Evolutionary conservation across 2,888 invertebrate species (phyloP).

Genomic region (Spodoptera picta): DNA sequence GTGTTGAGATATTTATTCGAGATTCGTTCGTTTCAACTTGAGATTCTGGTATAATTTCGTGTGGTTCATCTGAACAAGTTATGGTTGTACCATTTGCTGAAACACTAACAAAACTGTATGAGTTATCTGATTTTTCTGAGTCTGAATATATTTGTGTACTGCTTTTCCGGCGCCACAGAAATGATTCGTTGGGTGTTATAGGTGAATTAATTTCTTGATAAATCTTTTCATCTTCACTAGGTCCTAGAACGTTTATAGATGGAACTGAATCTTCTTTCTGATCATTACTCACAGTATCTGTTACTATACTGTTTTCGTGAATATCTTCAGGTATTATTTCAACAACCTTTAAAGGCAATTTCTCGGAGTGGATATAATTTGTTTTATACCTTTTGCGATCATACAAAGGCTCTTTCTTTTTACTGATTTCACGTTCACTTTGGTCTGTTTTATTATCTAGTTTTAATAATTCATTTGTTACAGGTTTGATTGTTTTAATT

Average conservation of each 20-base stretch:
- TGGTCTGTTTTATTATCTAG: slow-evolving; percentile 50
- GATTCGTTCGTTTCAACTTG: slow-evolving; percentile 64
- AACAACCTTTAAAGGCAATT: slow-evolving; percentile 79
- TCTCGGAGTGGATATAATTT: slow-evolving; percentile 83
- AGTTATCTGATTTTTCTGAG: slow-evolving; percentile 76
- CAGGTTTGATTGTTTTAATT: slow-evolving; percentile 82
- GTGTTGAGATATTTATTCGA: slow-evolving; percentile 62
- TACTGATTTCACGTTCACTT: slow-evolving; percentile 53
- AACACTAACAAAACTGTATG: slow-evolving; percentile 75
- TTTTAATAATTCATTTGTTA: slow-evolving; percentile 63
- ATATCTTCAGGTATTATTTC: slow-evolving; percentile 85
- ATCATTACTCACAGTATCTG: slow-evolving; percentile 42
- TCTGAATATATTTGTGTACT: slow-evolving; percentile 80
- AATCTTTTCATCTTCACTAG: slow-evolving; percentile 57
- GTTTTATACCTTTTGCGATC: slow-evolving; percentile 84
- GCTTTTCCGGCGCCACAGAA: slow-evolving; percentile 89
- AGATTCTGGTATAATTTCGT: slow-evolving; percentile 70
- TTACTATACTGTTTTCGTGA: slow-evolving; percentile 63
- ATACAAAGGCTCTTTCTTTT: slow-evolving; percentile 79
- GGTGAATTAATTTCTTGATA: slow-evolving; percentile 74
- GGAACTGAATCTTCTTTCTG: slow-evolving; percentile 31
- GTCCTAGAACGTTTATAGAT: slow-evolving; percentile 42
- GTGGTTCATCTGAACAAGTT: slow-evolving; percentile 61
- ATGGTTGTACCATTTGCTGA: slow-evolving; percentile 69
- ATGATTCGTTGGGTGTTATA: slow-evolving; percentile 90